These are phyloP conservation scores for Homalodisca vitripennis DNA, from an alignment of 1,140 invertebrate species.

Conservation along the genomic window DNA sequence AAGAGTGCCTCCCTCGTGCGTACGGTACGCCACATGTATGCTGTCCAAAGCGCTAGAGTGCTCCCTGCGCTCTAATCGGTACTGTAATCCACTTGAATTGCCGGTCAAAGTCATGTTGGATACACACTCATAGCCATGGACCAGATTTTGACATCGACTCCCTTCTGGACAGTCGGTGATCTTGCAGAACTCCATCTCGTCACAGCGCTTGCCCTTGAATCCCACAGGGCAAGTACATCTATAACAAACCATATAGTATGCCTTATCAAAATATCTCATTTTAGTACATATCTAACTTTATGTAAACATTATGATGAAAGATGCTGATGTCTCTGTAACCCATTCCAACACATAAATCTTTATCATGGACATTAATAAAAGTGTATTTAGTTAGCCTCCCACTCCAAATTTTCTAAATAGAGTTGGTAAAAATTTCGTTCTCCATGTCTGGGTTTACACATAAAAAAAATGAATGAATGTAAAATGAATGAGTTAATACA, in stretches of 20 bases:
- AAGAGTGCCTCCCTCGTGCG: conserved; percentile 69
- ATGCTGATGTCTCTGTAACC: background rate
- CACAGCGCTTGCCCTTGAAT: conserved; percentile 90
- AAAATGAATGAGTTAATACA: too few relatives aligned
- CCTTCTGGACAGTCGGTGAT: conserved; percentile 76
- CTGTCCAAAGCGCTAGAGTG: conserved; percentile 44
- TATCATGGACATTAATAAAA: too few relatives aligned
- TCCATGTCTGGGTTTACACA: too few relatives aligned
- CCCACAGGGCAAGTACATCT: conserved; percentile 81
- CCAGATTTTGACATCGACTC: conserved; percentile 82
- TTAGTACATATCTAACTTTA: background rate
- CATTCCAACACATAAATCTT: background rate
- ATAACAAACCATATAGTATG: conserved; percentile 18
- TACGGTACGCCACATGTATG: conserved; percentile 63
- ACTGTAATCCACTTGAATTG: conserved; percentile 34
- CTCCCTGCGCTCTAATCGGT: conserved; percentile 41
- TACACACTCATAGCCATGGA: conserved; percentile 91
- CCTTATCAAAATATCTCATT: background rate
- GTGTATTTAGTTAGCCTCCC: too few relatives aligned
- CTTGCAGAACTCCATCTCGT: conserved; percentile 90
- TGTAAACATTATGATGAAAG: background rate
- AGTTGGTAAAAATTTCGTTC: too few relatives aligned
- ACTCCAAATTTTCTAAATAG: too few relatives aligned
- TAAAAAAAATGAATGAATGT: too few relatives aligned
- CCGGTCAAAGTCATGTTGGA: conserved; percentile 85